Percentiles rank a stretch among this genome's conserved stretches.
Conservation (phyloP, 2,113 vertebrate genomes). For the Eupsittula cactorum region DNA sequence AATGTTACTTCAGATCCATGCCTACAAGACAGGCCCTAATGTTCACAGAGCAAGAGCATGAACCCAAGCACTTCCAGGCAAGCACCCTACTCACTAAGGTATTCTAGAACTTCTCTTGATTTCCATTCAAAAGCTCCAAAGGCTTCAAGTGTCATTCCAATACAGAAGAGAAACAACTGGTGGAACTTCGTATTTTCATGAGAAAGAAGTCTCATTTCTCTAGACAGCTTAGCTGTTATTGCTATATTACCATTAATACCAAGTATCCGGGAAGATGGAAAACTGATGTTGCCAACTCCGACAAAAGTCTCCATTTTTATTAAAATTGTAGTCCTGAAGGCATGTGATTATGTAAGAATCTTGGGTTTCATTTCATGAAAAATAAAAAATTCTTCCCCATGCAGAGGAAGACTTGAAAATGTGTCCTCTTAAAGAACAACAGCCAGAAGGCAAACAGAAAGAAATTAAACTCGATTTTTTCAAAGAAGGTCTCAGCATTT, state of each 20-base stretch:
- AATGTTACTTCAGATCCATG: neutral
- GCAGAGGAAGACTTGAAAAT: neutral
- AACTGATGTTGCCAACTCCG: neutral
- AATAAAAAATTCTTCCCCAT: neutral
- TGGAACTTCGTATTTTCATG: neutral
- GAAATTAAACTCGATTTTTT: neutral
- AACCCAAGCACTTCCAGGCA: neutral
- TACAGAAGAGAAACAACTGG: neutral
- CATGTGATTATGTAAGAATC: conserved; percentile 12
- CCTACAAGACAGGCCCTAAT: neutral
- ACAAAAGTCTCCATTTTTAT: conserved; percentile 1
- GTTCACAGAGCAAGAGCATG: neutral
- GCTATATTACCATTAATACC: neutral
- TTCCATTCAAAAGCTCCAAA: neutral
- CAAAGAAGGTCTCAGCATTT: neutral
- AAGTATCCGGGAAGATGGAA: neutral
- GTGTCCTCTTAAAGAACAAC: neutral
- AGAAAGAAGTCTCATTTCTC: neutral
- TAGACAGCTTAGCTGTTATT: neutral
- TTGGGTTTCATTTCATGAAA: neutral
- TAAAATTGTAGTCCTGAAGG: conserved; percentile 7
- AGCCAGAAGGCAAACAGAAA: neutral
- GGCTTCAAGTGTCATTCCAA: neutral
- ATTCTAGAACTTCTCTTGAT: neutral
- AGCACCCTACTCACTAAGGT: neutral